Evolutionary conservation across 2,888 invertebrate genomes (phyloP).

Genomic region (Lysandra bellargus): DNA sequence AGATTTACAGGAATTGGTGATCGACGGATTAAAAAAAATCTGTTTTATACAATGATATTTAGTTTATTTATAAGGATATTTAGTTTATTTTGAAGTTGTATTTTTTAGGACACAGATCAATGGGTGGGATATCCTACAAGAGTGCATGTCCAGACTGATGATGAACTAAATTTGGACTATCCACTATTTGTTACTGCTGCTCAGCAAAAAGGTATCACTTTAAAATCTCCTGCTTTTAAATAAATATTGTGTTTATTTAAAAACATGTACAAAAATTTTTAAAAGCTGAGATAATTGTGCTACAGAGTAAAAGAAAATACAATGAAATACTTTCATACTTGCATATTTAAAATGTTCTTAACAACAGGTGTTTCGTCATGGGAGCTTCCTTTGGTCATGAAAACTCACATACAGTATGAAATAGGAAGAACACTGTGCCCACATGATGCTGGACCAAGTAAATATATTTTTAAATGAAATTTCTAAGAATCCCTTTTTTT

Average conservation of each 20-base stretch:
- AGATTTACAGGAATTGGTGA: no score
- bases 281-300: no score
- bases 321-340: no score
- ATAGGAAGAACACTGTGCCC: conserved; percentile 83
- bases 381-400: conserved; percentile 84
- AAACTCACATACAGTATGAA: conserved; percentile 61
- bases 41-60: background rate
- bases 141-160: conserved; percentile 61
- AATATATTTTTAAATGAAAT: conserved; percentile 40
- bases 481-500: background rate
- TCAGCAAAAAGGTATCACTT: conserved; percentile 79
- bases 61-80: background rate
- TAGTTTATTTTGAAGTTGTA: background rate
- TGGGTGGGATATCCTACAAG: conserved; percentile 57
- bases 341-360: background rate
- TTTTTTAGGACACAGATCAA: conserved; percentile 46
- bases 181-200: conserved; percentile 87
- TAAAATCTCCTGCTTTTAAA: no score
- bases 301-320: no score
- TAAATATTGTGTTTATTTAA: no score
- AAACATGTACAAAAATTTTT: no score
- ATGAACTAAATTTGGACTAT: conserved; percentile 52
- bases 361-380: conserved; percentile 84
- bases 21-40: background rate
- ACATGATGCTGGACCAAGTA: conserved; percentile 74